Percentiles rank a stretch among this genome's conserved stretches.
Evolutionary conservation across 1,140 invertebrate species (phyloP).

Genomic region (Whitmania pigra): DNA sequence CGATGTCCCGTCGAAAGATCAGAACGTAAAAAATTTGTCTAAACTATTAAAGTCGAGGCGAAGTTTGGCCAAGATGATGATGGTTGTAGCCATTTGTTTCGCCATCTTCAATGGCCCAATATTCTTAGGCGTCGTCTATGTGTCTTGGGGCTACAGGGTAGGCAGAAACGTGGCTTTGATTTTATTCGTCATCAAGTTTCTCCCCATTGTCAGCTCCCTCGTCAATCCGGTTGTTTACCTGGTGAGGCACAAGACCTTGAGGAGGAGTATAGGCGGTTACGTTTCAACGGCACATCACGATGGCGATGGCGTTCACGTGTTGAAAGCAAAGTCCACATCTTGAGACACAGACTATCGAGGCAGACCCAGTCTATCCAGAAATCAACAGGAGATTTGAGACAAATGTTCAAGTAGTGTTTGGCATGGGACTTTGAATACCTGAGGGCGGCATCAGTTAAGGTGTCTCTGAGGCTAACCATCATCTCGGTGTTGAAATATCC

Average conservation of each 20-base stretch:
- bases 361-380: too few relatives aligned
- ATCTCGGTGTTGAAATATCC: too few relatives aligned
- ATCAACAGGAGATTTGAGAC: too few relatives aligned
- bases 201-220: constrained; percentile 21
- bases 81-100: constrained; percentile 19
- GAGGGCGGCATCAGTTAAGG: too few relatives aligned
- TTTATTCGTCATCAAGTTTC: constrained; percentile 17
- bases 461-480: too few relatives aligned
- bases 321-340: too few relatives aligned
- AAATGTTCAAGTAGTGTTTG: too few relatives aligned
- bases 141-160: constrained; percentile 11
- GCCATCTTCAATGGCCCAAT: constrained; percentile 18
- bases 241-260: not conserved
- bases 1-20: not conserved
- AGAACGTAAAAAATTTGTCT: not conserved
- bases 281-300: not conserved
- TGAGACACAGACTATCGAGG: too few relatives aligned
- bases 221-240: constrained; percentile 22
- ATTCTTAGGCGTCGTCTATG: constrained; percentile 16
- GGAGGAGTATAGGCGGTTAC: not conserved
- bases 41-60: not conserved
- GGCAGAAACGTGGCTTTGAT: constrained; percentile 17
- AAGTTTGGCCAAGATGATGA: constrained; percentile 22
- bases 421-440: too few relatives aligned
- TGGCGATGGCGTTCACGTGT: too few relatives aligned